phyloP scores from a whole-genome alignment of 2,113 vertebrate species.

The Syrmaticus mikado region DNA sequence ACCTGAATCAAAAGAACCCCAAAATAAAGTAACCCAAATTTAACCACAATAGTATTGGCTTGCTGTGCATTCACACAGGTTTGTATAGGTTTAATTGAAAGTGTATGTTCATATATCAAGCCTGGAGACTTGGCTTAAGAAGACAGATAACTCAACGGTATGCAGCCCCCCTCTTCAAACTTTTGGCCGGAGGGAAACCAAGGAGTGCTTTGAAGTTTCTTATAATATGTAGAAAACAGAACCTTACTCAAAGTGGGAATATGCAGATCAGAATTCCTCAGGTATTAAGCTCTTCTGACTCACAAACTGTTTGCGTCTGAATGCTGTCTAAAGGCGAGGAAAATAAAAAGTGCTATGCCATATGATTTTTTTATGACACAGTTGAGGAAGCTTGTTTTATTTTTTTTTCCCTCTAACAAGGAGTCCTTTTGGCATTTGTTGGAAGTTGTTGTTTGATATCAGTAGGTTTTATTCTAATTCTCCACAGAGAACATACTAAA shows the following conservation, averaged over 20 bases:
- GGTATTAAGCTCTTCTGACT: constrained; percentile 60
- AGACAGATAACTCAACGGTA: constrained; percentile 12
- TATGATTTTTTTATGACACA: constrained; percentile 63
- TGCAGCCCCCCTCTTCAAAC: neutral
- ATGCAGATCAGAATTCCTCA: constrained; percentile 70
- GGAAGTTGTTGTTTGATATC: constrained; percentile 71
- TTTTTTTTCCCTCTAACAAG: constrained; percentile 59
- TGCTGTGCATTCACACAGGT: neutral
- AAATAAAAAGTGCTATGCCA: constrained; percentile 54
- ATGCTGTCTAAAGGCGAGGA: constrained; percentile 53
- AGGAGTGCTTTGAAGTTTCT: constrained; percentile 24
- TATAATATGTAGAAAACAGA: constrained; percentile 28
- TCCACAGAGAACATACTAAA: constrained; percentile 54
- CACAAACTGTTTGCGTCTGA: constrained; percentile 65
- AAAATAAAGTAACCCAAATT: neutral
- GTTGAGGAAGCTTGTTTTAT: constrained; percentile 53
- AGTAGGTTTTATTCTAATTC: constrained; percentile 74
- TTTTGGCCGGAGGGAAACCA: constrained; percentile 42
- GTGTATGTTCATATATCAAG: neutral
- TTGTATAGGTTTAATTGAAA: constrained; percentile 10
- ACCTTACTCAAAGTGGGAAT: constrained; percentile 48
- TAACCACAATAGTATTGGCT: neutral
- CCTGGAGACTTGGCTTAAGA: constrained; percentile 37
- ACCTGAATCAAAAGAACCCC: neutral
- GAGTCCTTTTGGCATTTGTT: constrained; percentile 61